phyloP scores from a whole-genome alignment of 1,140 invertebrate species.

The Drosophila sulfurigaster region DNA sequence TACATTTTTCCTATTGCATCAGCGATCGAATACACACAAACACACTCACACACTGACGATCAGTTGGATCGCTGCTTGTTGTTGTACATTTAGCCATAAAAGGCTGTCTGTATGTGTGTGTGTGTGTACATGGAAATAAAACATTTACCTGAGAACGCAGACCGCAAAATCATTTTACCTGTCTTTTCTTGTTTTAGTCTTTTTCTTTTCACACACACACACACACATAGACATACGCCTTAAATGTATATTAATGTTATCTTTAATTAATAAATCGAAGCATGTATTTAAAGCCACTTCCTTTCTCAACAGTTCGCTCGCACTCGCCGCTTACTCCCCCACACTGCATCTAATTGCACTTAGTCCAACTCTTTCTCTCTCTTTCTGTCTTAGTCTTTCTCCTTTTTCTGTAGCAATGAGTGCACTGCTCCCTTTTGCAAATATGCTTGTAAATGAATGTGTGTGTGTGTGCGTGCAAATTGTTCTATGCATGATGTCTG shows the following conservation, averaged over 20 bases:
- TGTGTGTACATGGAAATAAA: conserved; percentile 37
- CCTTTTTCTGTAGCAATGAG: conserved; percentile 58
- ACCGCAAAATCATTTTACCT: conserved; percentile 36
- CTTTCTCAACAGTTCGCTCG: conserved; percentile 22
- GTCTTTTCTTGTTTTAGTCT: conserved; percentile 23
- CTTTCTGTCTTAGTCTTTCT: conserved; percentile 15
- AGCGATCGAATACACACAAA: conserved; percentile 34
- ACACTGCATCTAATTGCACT: conserved; percentile 3
- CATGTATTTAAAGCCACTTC: conserved; percentile 13
- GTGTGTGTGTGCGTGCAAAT: conserved; percentile 8
- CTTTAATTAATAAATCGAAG: conserved; percentile 36
- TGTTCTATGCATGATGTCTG: conserved; percentile 14
- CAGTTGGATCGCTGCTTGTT: conserved; percentile 44
- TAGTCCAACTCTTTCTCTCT: conserved; percentile 37
- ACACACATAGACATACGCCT: background rate
- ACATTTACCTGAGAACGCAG: conserved; percentile 41
- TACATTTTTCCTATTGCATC: conserved; percentile 78
- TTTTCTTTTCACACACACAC: conserved; percentile 16
- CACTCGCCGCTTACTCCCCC: conserved; percentile 1
- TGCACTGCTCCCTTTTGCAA: conserved; percentile 77
- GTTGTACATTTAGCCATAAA: conserved; percentile 62
- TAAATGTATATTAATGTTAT: conserved; percentile 8
- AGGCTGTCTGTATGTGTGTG: conserved; percentile 28
- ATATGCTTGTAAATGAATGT: conserved; percentile 6
- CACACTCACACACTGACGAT: conserved; percentile 21